phyloP scores from a whole-genome alignment of 2,797 vertebrate genomes.

The Chloroceryle inda region DNA sequence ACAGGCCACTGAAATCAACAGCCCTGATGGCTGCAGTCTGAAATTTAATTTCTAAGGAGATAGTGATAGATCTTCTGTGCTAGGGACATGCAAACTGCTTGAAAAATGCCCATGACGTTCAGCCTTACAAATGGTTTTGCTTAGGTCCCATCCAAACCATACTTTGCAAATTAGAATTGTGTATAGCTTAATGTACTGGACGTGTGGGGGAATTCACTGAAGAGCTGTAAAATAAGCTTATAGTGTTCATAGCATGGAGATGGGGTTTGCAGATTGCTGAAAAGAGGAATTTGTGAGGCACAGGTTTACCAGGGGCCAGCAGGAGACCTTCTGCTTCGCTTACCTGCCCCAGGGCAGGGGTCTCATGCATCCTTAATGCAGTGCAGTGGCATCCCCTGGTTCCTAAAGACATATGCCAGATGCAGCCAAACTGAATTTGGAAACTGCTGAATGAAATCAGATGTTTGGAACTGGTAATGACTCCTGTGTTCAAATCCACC shows the following conservation, averaged over 20 bases:
- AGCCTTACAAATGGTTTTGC: neutral
- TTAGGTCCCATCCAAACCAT: neutral
- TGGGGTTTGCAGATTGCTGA: neutral
- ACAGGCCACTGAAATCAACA: neutral
- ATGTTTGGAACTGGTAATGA: neutral
- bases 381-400: neutral
- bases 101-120: neutral
- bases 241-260: fast-evolving
- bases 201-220: neutral
- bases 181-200: neutral
- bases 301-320: neutral
- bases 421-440: constrained; percentile 39
- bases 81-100: neutral
- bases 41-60: neutral
- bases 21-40: neutral
- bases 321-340: neutral
- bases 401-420: neutral
- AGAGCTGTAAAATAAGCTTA: neutral
- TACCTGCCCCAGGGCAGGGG: neutral
- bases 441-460: constrained; percentile 13
- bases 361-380: neutral
- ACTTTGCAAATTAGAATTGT: neutral
- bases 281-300: neutral
- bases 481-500: neutral
- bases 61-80: neutral